Evolutionary conservation across 1,140 invertebrate species (phyloP).

Genomic region (Drosophila tani): DNA sequence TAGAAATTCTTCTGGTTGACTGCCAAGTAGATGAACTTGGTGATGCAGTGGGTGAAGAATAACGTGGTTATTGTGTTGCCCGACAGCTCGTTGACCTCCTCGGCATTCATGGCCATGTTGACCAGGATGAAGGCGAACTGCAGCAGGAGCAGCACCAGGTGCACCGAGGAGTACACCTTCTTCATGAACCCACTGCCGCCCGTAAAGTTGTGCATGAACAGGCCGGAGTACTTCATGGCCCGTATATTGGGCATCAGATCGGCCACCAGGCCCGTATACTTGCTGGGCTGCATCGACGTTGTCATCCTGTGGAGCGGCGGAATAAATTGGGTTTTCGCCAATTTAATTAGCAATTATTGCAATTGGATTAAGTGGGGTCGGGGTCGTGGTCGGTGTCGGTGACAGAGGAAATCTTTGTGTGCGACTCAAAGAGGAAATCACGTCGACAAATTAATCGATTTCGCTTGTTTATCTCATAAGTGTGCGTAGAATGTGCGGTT

Average conservation of each 20-base stretch:
- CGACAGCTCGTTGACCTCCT: slow-evolving; percentile 92
- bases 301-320: slow-evolving; percentile 49
- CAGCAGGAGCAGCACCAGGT: slow-evolving; percentile 88
- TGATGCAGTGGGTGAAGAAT: slow-evolving; percentile 91
- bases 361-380: slow-evolving; percentile 2
- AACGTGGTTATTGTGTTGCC: slow-evolving; percentile 93
- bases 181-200: slow-evolving; percentile 87
- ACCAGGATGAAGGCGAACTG: slow-evolving; percentile 88
- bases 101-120: slow-evolving; percentile 89
- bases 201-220: slow-evolving; percentile 92
- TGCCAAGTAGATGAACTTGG: slow-evolving; percentile 91
- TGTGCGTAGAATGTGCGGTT: slow-evolving; percentile 1
- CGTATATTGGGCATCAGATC: slow-evolving; percentile 93
- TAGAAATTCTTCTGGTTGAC: slow-evolving; percentile 91
- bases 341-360: slow-evolving; percentile 26
- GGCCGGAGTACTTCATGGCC: slow-evolving; percentile 90
- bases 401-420: neutral
- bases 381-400: neutral
- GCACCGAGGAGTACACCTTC: slow-evolving; percentile 87
- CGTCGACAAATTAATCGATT: slow-evolving; percentile 21
- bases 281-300: slow-evolving; percentile 68
- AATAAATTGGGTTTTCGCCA: slow-evolving; percentile 38
- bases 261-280: slow-evolving; percentile 89
- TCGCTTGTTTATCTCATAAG: slow-evolving; percentile 38
- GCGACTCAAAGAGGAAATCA: slow-evolving; percentile 15